Base-by-base conservation (phyloP, 92 coral and sea anemone species). In the Nematostella vectensis region DNA sequence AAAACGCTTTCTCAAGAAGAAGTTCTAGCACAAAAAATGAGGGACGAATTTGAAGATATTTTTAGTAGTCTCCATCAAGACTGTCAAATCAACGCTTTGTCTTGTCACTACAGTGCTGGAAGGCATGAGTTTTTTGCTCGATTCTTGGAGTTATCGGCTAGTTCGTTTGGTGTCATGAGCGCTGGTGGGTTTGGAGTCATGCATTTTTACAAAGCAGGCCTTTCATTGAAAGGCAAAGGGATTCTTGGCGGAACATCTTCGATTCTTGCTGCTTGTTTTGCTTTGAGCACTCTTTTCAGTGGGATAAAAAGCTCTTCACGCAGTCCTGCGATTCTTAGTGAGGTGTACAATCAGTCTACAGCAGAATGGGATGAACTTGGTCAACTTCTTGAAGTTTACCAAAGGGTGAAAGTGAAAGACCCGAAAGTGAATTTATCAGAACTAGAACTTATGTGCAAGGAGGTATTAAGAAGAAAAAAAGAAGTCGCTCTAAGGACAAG, bases 281-380 rank as follows among this genome's bases (percentile, higher is more conserved):
- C 72, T n/a, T 52, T 66, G 9, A 66, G 72, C 63, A 28, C 72
- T n/a, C 11, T 66, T 17, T 55, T 66, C 19, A 27, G 57, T 16
- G 72, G 72, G 21, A 27, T 66, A 25, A 54, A 40, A 43, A 59
- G 55, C 25, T 39, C 72, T n/a, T 39, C 72, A 9, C 29, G 63
- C n/a, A 66, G 72, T 45, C 63, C 72, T 39, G 60, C 52, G 23
- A 33, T 56, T 11, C 56, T 66, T 11, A 66, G 72, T 20, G 25
- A 31, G 15, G 51, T 27, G 22, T 66, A 66, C 40, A 66, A 66
- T 17, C 62, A 66, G 27, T 18, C 72, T 20, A 57, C 72, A 27
- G 62, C 72, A 6, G 72, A 66, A 36, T 66, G 72, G 72, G 72
- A 66, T 15, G 72, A 66, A 24, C 72, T 66, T 15, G 59, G 53